These are phyloP conservation scores for Microtus pennsylvanicus DNA, from an alignment of 2,113 vertebrate genomes.

Conservation along the genomic window DNA sequence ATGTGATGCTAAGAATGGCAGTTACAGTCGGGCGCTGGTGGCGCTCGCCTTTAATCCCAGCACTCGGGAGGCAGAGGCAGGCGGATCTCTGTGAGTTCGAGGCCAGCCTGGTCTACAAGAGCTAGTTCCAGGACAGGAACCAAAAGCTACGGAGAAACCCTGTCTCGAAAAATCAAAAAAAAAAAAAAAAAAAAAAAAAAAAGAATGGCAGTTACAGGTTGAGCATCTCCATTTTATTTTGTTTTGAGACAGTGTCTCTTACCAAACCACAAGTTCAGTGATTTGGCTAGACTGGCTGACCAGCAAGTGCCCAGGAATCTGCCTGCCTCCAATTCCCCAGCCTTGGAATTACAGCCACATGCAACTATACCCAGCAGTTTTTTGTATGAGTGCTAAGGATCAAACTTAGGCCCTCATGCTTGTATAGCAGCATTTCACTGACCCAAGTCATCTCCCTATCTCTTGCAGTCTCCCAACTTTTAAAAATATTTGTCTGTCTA, in stretches of 20 bases:
- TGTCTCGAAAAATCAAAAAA: too few species aligned
- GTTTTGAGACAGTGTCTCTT: background rate
- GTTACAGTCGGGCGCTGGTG: too few species aligned
- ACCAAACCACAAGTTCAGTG: background rate
- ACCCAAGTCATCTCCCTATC: background rate
- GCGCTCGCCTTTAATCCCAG: too few species aligned
- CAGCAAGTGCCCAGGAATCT: background rate
- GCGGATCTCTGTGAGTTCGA: too few species aligned
- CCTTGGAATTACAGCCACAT: background rate
- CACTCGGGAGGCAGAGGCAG: too few species aligned
- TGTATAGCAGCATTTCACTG: background rate
- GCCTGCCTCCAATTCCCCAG: background rate
- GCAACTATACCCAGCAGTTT: too few species aligned
- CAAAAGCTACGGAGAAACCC: too few species aligned
- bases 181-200: too few species aligned
- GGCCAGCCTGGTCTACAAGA: too few species aligned
- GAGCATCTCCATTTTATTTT: background rate
- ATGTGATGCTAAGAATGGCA: background rate
- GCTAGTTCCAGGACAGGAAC: too few species aligned
- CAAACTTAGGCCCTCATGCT: background rate
- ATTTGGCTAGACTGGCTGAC: background rate
- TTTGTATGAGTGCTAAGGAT: background rate
- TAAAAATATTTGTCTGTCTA: background rate
- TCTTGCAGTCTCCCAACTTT: background rate
- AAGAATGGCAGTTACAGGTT: background rate